phyloP scores from a whole-genome alignment of 2,797 vertebrate genomes.

The Centroberyx gerrardi region DNA sequence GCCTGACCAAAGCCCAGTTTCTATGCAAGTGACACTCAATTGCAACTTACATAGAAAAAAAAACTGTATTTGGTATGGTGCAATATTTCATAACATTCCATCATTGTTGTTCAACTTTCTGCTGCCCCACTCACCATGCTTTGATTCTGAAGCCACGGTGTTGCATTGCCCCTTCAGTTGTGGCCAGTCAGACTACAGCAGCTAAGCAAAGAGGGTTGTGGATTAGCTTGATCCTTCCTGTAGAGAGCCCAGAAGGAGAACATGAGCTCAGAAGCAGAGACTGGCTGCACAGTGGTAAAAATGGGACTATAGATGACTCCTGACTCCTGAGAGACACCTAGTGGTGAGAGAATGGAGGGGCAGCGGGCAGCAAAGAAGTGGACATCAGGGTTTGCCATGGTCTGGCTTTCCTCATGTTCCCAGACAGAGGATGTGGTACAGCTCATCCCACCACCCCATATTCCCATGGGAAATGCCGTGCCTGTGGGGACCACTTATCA shows the following conservation, averaged over 20 bases:
- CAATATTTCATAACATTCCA: background rate
- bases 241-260: background rate
- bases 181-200: background rate
- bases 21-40: no score
- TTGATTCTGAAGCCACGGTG: background rate
- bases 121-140: background rate
- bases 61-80: background rate
- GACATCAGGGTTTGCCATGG: background rate
- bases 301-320: background rate
- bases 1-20: background rate
- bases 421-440: background rate
- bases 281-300: background rate
- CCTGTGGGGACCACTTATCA: background rate
- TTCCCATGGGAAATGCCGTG: conserved; percentile 3
- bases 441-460: background rate
- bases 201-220: background rate
- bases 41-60: background rate
- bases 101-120: no score
- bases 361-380: background rate
- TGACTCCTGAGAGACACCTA: conserved; percentile 58
- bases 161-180: background rate
- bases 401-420: conserved; percentile 3
- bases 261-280: background rate
- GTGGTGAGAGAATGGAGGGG: conserved; percentile 34
- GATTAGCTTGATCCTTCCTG: background rate